Base-by-base conservation (phyloP, 2,797 vertebrate species). In the Pyrocephalus nanus region DNA sequence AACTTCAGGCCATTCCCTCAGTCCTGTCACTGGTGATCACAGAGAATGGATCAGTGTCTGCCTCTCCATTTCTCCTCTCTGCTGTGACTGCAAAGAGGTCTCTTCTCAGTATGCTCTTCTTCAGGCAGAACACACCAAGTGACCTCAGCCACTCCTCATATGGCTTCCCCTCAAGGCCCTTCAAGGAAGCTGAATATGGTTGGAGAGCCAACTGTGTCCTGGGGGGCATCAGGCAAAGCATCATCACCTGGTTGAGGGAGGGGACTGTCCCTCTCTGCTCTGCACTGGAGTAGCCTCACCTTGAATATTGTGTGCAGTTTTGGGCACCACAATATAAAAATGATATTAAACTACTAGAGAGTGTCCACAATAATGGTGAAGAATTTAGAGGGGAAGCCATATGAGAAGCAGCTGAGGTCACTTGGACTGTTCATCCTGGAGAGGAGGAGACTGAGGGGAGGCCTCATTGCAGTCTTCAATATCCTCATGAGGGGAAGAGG, bases 201-300 rank as follows among this genome's bases (percentile, higher is more conserved):
- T 40, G 15, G 15, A 50, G 48, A 25, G 48, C 26, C 48, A 27
- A 8, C 12, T 0, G 0, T 51, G 51, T 51, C 36, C 45, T 45
- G 45, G 38, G 36, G 15, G 11, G 0, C 30, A 53, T 27, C 45
- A 60, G 54, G 36, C 38, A 51, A 38, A 67, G 45, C 43, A 55
- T 34, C 0, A 2, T 7, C 25, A 70, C 50, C 3, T 0, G 1
- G 58, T 43, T 21, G 27, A 57, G n/a, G n/a, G 23, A 79, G 67
- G 27, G 32, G 15, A 87, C 8, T 65, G 22, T 65, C 51, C 32
- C 0, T 2, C 32, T 71, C 8, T 64, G 26, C 36, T 72, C 58
- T 72, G 43, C 2, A 0, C 43, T 58, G 51, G 58, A 27, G 8
- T 5, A 0, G 38, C 13, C 66, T 79, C 60, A 51, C 4, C 51